phyloP scores from a whole-genome alignment of 2,888 invertebrate species.

The Sylvicola cinctus region DNA sequence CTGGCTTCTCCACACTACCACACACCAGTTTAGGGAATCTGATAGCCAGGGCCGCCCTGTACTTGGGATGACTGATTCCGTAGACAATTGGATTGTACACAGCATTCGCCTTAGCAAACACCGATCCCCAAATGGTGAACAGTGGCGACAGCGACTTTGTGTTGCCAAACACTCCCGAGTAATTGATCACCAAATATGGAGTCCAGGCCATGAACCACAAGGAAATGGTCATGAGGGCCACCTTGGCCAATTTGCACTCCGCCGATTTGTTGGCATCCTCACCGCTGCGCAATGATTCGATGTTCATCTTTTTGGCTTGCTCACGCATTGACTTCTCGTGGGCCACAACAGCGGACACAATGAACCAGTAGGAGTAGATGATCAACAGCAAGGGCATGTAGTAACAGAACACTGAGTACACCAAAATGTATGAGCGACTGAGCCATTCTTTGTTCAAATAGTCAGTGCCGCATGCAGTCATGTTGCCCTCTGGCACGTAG shows the following conservation, averaged over 20 bases:
- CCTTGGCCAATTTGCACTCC: slow-evolving; percentile 61
- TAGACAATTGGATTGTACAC: slow-evolving; percentile 83
- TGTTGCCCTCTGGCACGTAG: slow-evolving; percentile 46
- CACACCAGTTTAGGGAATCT: slow-evolving; percentile 59
- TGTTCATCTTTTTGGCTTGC: slow-evolving; percentile 79
- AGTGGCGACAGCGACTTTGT: slow-evolving; percentile 52
- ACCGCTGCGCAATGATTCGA: slow-evolving; percentile 51
- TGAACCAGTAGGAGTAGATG: slow-evolving; percentile 74
- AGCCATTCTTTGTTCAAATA: slow-evolving; percentile 31
- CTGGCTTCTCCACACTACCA: slow-evolving; percentile 16
- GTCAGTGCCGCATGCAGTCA: slow-evolving; percentile 41
- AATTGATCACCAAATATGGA: slow-evolving; percentile 35
- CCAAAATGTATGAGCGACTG: slow-evolving; percentile 31
- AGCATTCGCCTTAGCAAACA: slow-evolving; percentile 82
- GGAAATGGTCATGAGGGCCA: slow-evolving; percentile 64
- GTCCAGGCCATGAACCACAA: slow-evolving; percentile 74
- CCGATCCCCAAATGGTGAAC: slow-evolving; percentile 71
- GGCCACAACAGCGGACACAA: slow-evolving; percentile 59
- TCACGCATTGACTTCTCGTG: slow-evolving; percentile 62
- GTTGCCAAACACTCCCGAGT: slow-evolving; percentile 28
- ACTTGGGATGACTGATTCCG: slow-evolving; percentile 71
- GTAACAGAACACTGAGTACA: slow-evolving; percentile 30
- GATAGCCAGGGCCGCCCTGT: slow-evolving; percentile 51
- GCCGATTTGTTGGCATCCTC: slow-evolving; percentile 49
- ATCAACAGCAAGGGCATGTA: slow-evolving; percentile 56